Evolutionary conservation across 2,113 vertebrate species (phyloP), one percentile per base, ranked within the genome.

Genomic region (Chascanopsetta lugubris): DNA sequence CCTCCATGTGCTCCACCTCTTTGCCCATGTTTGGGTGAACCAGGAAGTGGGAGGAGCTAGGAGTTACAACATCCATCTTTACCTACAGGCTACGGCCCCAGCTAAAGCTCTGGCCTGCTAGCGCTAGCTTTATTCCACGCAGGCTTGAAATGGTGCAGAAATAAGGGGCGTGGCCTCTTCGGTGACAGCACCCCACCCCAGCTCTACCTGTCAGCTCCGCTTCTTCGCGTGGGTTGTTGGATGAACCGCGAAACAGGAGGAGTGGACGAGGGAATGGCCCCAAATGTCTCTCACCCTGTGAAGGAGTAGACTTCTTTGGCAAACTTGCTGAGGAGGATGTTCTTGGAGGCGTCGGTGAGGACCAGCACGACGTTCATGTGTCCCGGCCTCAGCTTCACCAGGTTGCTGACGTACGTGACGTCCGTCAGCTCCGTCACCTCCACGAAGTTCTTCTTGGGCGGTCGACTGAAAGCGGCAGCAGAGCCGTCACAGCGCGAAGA

Each of bases 351-450:
- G 32, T 92, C 93, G 0, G 97, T 96, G n/a, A 99, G 94, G 56
- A 98, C 94, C 72, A 99, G 90, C 58, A 99, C 96, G n/a, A 99
- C 95, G 0, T 99, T 99, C 83, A 98, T 95, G 85, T 99, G 96
- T 3, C 97, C 97, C 0, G 97, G 97, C 77, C 97, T 89, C 80
- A 99, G 89, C 71, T 95, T 95, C 4, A 98, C 96, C 77, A 99
- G 59, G 88, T 99, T 99, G 72, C 97, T 99, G 63, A 89, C 93
- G 80, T 99, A 99, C 0, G 96, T 99, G 72, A 98, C 94, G 32
- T 98, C 94, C 0, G 97, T 99, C 43, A 99, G 90, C 85, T 99
- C 97, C 0, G 97, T 98, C 69, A 99, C 97, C 83, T 99, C 97
- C 13, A 99, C 97, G 13, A 97, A 99, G 62, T 90, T 96, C 82